Evolutionary conservation across 2,113 vertebrate species (phyloP).

Genomic region (Lepus americanus): DNA sequence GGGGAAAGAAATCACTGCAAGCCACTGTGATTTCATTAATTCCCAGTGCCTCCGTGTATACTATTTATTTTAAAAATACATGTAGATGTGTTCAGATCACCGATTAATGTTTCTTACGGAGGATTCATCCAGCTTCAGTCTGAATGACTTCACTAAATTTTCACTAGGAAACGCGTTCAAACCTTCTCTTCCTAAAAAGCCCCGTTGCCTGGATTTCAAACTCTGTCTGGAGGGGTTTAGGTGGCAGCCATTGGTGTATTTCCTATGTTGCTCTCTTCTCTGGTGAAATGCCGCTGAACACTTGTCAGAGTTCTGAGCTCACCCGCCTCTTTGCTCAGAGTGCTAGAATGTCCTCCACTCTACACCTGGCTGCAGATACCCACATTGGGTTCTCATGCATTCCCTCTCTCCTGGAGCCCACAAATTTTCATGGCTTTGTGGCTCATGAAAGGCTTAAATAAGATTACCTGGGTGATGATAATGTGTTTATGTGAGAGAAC

Average conservation of each 20-base stretch:
- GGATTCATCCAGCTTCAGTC: slow-evolving; percentile 46
- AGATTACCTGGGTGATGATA: neutral
- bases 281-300: neutral
- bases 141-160: neutral
- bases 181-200: neutral
- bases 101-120: slow-evolving; percentile 22
- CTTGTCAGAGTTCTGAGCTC: neutral
- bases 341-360: neutral
- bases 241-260: neutral
- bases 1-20: neutral
- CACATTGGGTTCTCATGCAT: neutral
- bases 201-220: neutral
- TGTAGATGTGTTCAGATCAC: neutral
- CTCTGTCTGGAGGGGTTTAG: neutral
- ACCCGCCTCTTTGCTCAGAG: neutral
- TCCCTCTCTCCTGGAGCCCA: neutral
- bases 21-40: neutral
- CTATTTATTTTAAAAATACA: neutral
- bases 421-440: neutral
- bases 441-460: neutral
- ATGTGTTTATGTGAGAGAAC: neutral
- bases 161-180: neutral
- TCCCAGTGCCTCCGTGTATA: neutral
- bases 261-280: neutral
- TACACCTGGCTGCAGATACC: neutral